Evolutionary conservation across 2,888 invertebrate species (phyloP).

Genomic region (Sinotaia quadrata): DNA sequence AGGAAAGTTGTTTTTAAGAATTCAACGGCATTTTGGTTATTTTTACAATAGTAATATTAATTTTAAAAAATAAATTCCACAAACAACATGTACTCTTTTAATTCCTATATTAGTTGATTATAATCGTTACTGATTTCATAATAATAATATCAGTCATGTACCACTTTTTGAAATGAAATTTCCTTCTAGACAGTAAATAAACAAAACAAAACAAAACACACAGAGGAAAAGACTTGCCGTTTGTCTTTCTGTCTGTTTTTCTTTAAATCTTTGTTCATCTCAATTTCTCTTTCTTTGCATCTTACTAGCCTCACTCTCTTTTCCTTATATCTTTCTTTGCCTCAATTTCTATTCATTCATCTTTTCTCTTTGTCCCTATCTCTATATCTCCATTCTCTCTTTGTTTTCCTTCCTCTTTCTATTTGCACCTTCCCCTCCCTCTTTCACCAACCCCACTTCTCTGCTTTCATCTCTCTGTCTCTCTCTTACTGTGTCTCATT

Average conservation of each 20-base stretch:
- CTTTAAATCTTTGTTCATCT: neutral
- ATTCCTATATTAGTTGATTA: too few species aligned
- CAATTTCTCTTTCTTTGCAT: neutral
- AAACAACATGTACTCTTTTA: too few species aligned
- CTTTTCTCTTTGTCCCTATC: neutral
- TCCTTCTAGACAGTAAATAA: too few species aligned
- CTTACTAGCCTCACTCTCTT: neutral
- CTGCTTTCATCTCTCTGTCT: neutral
- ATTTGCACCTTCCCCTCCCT: neutral
- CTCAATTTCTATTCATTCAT: neutral
- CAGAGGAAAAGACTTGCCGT: too few species aligned
- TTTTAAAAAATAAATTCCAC: too few species aligned
- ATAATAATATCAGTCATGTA: too few species aligned
- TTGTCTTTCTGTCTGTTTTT: neutral
- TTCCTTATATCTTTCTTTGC: neutral
- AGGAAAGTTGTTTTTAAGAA: too few species aligned
- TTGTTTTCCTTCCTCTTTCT: neutral
- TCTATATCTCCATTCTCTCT: neutral
- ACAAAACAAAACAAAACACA: too few species aligned
- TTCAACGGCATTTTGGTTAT: too few species aligned
- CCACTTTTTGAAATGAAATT: too few species aligned
- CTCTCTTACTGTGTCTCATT: constrained; percentile 8
- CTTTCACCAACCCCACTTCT: neutral
- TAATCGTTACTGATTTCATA: too few species aligned
- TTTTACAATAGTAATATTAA: too few species aligned